A percentile compares a stretch with the other conserved stretches of the same genome.
phyloP scores from a whole-genome alignment of 2,888 invertebrate species.

The Seladonia tumulorum region DNA sequence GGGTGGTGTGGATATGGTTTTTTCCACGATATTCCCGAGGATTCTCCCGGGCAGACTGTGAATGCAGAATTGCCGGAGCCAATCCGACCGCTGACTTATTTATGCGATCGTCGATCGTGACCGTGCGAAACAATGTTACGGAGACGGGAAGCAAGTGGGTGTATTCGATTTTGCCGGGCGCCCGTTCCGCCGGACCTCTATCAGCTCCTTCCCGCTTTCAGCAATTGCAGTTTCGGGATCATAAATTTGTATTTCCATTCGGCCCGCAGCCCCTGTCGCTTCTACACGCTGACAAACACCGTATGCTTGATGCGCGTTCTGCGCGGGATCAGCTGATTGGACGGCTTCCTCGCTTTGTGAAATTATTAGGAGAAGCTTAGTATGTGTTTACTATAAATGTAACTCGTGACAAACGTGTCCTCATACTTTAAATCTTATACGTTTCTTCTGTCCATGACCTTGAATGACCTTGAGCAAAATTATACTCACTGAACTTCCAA shows the following conservation, averaged over 20 bases:
- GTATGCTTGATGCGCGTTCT: background rate
- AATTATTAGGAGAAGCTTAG: background rate
- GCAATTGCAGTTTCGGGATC: conserved; percentile 2
- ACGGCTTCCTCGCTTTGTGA: background rate
- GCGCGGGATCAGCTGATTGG: background rate
- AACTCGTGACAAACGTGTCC: too few species aligned
- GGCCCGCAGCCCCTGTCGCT: background rate
- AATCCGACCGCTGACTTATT: conserved; percentile 79
- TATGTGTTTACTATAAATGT: too few species aligned
- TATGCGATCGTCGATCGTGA: conserved; percentile 79
- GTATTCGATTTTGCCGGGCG: conserved; percentile 11
- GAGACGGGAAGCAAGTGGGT: conserved; percentile 48
- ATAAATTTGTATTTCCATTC: conserved; percentile 35
- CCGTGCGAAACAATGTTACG: conserved; percentile 78
- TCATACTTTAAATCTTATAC: too few species aligned
- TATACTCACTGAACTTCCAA: too few species aligned
- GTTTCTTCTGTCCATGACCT: too few species aligned
- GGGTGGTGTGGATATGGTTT: conserved; percentile 71
- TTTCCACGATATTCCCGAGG: conserved; percentile 59
- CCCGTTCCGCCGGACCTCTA: conserved; percentile 15
- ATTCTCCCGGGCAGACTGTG: conserved; percentile 81
- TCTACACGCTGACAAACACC: background rate
- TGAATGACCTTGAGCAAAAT: too few species aligned
- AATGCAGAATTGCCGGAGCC: conserved; percentile 79
- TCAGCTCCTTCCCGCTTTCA: conserved; percentile 2